phyloP scores from a whole-genome alignment of 2,797 vertebrate species.

The Sarcophilus harrisii region DNA sequence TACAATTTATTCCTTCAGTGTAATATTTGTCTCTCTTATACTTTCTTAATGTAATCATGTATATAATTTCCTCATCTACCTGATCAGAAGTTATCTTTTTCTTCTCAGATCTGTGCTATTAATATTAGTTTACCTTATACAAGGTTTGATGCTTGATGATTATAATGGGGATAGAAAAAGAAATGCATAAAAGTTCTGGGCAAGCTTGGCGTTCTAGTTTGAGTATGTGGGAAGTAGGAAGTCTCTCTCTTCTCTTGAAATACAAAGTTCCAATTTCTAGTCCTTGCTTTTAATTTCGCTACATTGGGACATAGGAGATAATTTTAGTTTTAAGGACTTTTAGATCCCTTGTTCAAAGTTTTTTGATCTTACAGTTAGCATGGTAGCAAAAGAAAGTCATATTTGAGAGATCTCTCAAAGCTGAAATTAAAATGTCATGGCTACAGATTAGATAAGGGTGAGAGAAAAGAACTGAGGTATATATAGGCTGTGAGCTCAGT shows the following conservation, averaged over 20 bases:
- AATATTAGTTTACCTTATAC: neutral
- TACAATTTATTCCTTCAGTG: neutral
- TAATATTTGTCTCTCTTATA: neutral
- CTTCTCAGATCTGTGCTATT: neutral
- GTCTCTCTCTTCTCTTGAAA: neutral
- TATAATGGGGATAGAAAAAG: neutral
- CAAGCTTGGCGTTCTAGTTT: neutral
- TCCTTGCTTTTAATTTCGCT: neutral
- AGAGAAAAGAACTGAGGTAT: neutral
- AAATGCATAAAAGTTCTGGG: neutral
- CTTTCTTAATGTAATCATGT: neutral
- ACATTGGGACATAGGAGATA: neutral
- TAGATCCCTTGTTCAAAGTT: neutral
- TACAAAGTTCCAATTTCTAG: neutral
- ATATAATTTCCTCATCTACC: neutral
- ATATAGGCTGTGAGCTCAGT: neutral
- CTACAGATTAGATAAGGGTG: neutral
- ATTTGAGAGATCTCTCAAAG: neutral
- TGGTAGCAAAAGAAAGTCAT: neutral
- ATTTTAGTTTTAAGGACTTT: neutral
- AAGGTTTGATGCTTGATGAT: neutral
- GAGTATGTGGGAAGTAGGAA: neutral
- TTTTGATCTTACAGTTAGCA: neutral
- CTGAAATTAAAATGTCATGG: neutral
- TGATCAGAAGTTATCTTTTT: neutral